A percentile compares a stretch with the other conserved stretches of the same genome.
Conservation (phyloP, 2,888 invertebrate genomes). For the Trissolcus japonicus region DNA sequence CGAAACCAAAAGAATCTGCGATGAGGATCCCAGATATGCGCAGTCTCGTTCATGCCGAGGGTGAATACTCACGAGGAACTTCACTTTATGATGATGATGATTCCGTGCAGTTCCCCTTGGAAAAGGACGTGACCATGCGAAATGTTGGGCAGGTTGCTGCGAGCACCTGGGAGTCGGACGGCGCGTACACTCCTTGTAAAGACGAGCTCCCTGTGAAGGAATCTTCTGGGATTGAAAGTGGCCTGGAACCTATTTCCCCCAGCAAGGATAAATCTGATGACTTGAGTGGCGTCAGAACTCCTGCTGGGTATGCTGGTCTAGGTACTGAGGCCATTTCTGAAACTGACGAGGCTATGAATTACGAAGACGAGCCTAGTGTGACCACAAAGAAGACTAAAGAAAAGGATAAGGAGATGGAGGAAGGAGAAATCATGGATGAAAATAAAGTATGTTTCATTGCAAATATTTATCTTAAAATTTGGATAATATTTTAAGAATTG, state of each 20-base stretch:
- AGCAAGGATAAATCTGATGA: slow-evolving; percentile 69
- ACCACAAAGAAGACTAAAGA: slow-evolving; percentile 66
- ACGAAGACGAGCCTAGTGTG: slow-evolving; percentile 73
- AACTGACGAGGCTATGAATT: slow-evolving; percentile 74
- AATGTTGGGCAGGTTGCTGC: slow-evolving; percentile 6
- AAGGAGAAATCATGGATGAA: slow-evolving; percentile 71
- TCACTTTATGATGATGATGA: slow-evolving; percentile 59
- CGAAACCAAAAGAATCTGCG: slow-evolving; percentile 16
- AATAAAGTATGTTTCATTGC: slow-evolving; percentile 44
- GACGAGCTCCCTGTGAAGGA: slow-evolving; percentile 69
- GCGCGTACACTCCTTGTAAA: slow-evolving; percentile 73
- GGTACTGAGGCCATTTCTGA: slow-evolving; percentile 77
- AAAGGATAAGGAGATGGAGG: slow-evolving; percentile 75
- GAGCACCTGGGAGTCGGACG: slow-evolving; percentile 71
- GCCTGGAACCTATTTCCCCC: slow-evolving; percentile 73
- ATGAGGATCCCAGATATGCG: slow-evolving; percentile 32
- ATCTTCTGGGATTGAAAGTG: slow-evolving; percentile 64
- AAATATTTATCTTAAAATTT: neutral
- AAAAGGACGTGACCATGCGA: slow-evolving; percentile 60
- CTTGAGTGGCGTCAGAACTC: slow-evolving; percentile 74
- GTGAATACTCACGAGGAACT: slow-evolving; percentile 29
- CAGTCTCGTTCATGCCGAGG: slow-evolving; percentile 17
- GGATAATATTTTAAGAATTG: too few species aligned
- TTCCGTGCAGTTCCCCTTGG: slow-evolving; percentile 65
- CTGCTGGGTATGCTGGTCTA: slow-evolving; percentile 73